Conservation (phyloP, 2,113 vertebrate genomes). For the Apteryx owenii region DNA sequence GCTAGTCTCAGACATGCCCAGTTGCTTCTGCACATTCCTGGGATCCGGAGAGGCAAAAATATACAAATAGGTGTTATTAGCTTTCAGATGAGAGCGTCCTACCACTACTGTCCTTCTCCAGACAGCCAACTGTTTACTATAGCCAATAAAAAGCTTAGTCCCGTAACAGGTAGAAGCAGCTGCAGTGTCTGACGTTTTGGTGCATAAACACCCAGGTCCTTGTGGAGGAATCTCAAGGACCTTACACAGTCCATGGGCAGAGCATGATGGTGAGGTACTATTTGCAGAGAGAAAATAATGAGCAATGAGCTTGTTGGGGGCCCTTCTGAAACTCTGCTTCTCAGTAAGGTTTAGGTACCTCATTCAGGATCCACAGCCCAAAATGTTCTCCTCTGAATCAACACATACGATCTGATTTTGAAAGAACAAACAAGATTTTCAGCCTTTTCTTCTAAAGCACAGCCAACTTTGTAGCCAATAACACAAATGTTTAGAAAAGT, state of each 20-base stretch:
- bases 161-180: not conserved
- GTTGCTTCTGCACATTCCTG: not conserved
- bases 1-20: not conserved
- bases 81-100: not conserved
- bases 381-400: not conserved
- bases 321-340: not conserved
- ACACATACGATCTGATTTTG: not conserved
- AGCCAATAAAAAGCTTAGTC: not conserved
- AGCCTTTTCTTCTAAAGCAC: not conserved
- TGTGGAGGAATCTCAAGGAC: not conserved
- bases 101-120: not conserved
- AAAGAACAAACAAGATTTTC: not conserved
- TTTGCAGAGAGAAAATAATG: not conserved
- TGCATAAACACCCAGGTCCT: not conserved
- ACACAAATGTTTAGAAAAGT: not conserved
- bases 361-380: not conserved
- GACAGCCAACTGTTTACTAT: not conserved
- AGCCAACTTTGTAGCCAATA: not conserved
- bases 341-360: not conserved
- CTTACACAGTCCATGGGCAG: not conserved
- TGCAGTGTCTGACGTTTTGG: not conserved
- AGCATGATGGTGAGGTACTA: rapidly evolving
- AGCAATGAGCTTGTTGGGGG: rapidly evolving
- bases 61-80: not conserved
- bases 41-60: not conserved